These are phyloP conservation scores for Clinocottus analis DNA, from an alignment of 2,113 vertebrate species.

Conservation along the genomic window DNA sequence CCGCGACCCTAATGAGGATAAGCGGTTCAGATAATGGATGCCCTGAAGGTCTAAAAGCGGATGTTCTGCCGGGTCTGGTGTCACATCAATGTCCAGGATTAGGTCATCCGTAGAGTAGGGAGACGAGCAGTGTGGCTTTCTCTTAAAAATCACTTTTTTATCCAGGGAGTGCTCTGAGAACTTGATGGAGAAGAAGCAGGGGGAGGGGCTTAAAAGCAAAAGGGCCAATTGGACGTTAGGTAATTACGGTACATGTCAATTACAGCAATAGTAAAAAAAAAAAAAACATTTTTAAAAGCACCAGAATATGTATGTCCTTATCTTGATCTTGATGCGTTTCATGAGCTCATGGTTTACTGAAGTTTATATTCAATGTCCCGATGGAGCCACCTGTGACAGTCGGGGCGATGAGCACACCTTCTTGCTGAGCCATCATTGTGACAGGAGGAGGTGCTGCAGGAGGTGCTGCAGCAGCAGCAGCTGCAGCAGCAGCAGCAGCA, in stretches of 20 bases:
- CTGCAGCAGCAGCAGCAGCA: neutral
- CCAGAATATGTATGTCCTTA: neutral
- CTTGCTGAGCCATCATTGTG: neutral
- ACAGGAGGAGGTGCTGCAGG: neutral
- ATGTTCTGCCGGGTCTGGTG: neutral
- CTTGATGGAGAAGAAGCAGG: too few relatives aligned
- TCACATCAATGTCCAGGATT: neutral
- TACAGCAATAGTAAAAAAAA: neutral
- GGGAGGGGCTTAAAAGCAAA: neutral
- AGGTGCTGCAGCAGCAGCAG: neutral
- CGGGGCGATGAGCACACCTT: conserved; percentile 34
- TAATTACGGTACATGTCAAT: neutral
- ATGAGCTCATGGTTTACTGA: neutral
- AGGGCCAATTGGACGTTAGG: neutral
- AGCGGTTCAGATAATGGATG: too few relatives aligned
- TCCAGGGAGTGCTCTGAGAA: too few relatives aligned
- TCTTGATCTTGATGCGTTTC: neutral
- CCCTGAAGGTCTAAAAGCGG: too few relatives aligned
- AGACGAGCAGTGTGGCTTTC: too few relatives aligned
- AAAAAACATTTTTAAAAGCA: too few relatives aligned
- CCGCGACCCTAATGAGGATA: too few relatives aligned
- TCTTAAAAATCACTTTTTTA: too few relatives aligned
- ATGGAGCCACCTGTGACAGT: rapidly evolving
- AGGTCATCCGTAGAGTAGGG: too few relatives aligned
- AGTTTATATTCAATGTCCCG: conserved; percentile 23